These are phyloP conservation scores for Campoplex nolae DNA, from an alignment of 2,888 invertebrate species.

Conservation along the genomic window DNA sequence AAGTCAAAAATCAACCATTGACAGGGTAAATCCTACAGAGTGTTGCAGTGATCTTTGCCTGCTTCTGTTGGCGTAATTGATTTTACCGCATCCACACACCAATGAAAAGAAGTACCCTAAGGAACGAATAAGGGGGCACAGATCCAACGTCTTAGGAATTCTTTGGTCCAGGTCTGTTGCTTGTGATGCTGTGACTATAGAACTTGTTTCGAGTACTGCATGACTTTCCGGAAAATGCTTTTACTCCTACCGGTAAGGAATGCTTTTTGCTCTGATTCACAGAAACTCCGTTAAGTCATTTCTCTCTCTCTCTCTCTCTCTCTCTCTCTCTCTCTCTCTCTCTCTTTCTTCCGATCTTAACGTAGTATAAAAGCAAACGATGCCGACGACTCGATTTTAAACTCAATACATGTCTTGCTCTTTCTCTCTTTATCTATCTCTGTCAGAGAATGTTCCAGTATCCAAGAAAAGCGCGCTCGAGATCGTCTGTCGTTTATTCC, in stretches of 20 bases:
- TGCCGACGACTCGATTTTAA: constrained; percentile 42
- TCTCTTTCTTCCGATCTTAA: constrained; percentile 24
- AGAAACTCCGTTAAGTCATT: constrained; percentile 50
- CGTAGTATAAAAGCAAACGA: constrained; percentile 36
- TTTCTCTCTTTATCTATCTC: constrained; percentile 11
- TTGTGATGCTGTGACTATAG: constrained; percentile 53
- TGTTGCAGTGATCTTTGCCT: constrained; percentile 26
- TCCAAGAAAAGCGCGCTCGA: constrained; percentile 13
- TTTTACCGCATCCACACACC: neutral
- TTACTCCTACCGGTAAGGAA: constrained; percentile 49
- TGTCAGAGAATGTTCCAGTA: constrained; percentile 20
- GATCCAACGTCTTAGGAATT: constrained; percentile 55
- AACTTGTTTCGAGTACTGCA: constrained; percentile 55
- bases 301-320: constrained; percentile 8
- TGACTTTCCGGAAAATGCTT: constrained; percentile 49
- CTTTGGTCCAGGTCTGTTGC: constrained; percentile 38
- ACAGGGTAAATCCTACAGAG: neutral
- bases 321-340: constrained; percentile 24
- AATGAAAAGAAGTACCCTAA: neutral
- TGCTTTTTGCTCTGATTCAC: constrained; percentile 64
- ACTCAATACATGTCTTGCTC: constrained; percentile 35
- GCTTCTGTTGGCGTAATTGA: constrained; percentile 32
- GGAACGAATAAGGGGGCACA: constrained; percentile 33
- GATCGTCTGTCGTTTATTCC: constrained; percentile 25
- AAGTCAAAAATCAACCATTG: neutral